These are phyloP conservation scores for Cynopterus brachyotis DNA, from an alignment of 2,113 vertebrate species.

Conservation along the genomic window DNA sequence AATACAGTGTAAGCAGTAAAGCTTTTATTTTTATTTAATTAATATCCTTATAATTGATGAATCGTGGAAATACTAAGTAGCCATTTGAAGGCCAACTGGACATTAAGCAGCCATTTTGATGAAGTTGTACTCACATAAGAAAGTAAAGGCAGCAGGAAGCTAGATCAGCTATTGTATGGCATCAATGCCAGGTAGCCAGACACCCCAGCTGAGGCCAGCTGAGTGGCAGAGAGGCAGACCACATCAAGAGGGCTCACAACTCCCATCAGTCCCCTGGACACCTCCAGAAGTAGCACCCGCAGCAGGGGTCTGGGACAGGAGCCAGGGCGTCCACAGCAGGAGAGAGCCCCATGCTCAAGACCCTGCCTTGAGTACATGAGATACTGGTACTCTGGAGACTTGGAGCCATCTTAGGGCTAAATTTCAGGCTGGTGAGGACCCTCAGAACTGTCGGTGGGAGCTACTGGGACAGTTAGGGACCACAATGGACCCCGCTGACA, in stretches of 20 bases:
- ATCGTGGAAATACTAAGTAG: not conserved
- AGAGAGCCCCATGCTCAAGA: not conserved
- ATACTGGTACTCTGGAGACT: not conserved
- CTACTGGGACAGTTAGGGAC: not conserved
- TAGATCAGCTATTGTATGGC: not conserved
- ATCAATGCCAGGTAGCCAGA: not conserved
- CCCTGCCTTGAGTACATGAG: not conserved
- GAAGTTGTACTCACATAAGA: not conserved
- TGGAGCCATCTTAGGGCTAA: not conserved
- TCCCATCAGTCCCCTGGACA: not conserved
- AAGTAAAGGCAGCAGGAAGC: not conserved
- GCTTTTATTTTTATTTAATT: not conserved
- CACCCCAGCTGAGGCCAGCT: not conserved
- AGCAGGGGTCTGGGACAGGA: not conserved
- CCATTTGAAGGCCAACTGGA: not conserved
- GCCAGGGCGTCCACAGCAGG: too few relatives aligned
- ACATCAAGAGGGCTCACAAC: not conserved
- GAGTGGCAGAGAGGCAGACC: not conserved
- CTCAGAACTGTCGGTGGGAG: not conserved
- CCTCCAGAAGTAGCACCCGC: too few relatives aligned
- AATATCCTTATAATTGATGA: not conserved
- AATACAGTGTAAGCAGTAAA: not conserved
- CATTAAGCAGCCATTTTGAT: not conserved
- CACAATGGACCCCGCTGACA: not conserved
- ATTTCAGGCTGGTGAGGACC: not conserved